Evolutionary conservation across 1,140 invertebrate genomes (phyloP), one percentile per base, ranked within the genome.

Genomic region (Musca vetustissima): DNA sequence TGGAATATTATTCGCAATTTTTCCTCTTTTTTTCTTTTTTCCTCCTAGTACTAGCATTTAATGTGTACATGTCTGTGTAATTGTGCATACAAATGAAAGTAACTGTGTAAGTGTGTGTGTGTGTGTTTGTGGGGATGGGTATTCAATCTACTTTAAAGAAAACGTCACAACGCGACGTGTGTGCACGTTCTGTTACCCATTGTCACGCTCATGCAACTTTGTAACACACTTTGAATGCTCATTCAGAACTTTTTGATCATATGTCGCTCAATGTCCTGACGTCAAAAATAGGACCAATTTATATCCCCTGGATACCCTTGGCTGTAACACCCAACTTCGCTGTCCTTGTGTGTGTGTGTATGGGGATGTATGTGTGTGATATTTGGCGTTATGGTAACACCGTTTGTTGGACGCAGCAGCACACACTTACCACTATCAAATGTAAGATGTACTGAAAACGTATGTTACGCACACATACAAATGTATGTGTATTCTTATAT

Each of bases 191-290:
- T 61, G 57, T 61, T 61, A 61, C 57, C 32, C 57, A 61, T 61
- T 61, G 57, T 61, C 57, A 61, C 36, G 57, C 57, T 61, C 57
- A 61, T 61, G 57, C 57, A 61, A 61, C 28, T 61, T 61, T 61
- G 57, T 61, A 61, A 61, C 57, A 61, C 22, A 61, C 28, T 61
- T 61, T 61, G 36, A 43, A 43, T 43, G 19, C 57, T 61, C 57
- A 15, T 61, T 61, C 36, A 61, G 36, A 36, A 61, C 36, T 17
- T 61, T 61, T 36, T 36, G 57, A 61, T 61, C 57, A 61, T 36
- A 61, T 61, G 28, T 61, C 57, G 57, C 36, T 61, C 57, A 28
- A 61, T 61, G 28, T 43, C 28, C 57, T 61, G 57, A 61, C 57
- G 28, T 61, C 57, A 61, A 61, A 43, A 61, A 43, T 21, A 8